phyloP scores from a whole-genome alignment of 2,888 invertebrate species.

The Harpalus rubripes region DNA sequence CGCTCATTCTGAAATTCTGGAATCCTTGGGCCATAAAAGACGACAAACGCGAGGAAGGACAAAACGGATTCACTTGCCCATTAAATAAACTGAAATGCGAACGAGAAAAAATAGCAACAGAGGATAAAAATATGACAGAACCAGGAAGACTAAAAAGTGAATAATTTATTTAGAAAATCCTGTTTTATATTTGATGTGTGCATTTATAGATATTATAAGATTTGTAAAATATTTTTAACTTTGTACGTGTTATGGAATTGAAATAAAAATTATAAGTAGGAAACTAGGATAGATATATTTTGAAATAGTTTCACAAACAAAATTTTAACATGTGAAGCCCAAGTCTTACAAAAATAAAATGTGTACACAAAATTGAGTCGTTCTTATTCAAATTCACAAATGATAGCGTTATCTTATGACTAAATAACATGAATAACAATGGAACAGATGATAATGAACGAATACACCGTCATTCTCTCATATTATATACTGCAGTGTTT shows the following conservation, averaged over 20 bases:
- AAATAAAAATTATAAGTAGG: conserved; percentile 16
- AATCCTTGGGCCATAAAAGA: conserved; percentile 84
- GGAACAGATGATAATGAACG: conserved; percentile 28
- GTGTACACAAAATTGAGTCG: conserved; percentile 11
- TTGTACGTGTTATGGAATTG: conserved; percentile 32
- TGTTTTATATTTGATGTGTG: conserved; percentile 3
- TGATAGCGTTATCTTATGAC: conserved; percentile 38
- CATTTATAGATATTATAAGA: conserved; percentile 42
- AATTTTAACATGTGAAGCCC: conserved; percentile 14
- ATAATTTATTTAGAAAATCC: conserved; percentile 11
- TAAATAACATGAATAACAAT: conserved; percentile 56
- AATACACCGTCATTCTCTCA: not conserved
- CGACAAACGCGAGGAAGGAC: conserved; percentile 70
- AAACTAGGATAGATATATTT: conserved; percentile 47
- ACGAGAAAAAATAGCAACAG: conserved; percentile 66
- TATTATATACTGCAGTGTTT: not conserved
- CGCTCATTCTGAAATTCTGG: conserved; percentile 89
- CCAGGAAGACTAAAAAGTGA: conserved; percentile 63
- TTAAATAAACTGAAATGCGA: conserved; percentile 69
- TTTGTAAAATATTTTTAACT: conserved; percentile 52
- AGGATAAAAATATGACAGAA: conserved; percentile 27
- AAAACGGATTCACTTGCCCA: conserved; percentile 65
- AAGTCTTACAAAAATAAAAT: conserved; percentile 54
- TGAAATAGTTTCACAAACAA: conserved; percentile 34
- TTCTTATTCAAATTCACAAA: conserved; percentile 16